phyloP scores from a whole-genome alignment of 1,140 invertebrate genomes.

The Drosophila miranda region DNA sequence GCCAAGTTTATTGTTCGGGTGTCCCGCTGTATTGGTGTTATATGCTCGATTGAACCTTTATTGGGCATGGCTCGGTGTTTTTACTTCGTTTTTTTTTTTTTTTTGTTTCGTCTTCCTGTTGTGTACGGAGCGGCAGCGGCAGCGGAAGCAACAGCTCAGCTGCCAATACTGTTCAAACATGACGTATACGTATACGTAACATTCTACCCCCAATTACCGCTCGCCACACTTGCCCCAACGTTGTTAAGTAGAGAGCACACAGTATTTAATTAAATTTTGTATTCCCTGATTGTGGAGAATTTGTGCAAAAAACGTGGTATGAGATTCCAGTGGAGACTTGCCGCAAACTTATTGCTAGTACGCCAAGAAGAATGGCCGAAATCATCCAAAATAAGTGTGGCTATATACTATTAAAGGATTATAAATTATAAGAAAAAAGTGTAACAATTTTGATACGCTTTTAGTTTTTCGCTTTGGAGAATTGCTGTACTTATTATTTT shows the following conservation, averaged over 20 bases:
- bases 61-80: constrained; percentile 39
- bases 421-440: too few relatives aligned
- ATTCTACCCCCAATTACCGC: constrained; percentile 3
- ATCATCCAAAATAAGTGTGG: too few relatives aligned
- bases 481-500: too few relatives aligned
- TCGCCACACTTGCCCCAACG: background rate
- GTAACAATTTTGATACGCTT: too few relatives aligned
- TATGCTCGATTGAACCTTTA: constrained; percentile 43
- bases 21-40: constrained; percentile 28
- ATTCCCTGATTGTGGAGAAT: too few relatives aligned
- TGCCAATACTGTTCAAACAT: constrained; percentile 60
- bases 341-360: too few relatives aligned
- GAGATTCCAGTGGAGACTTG: too few relatives aligned
- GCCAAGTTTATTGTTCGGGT: constrained; percentile 67
- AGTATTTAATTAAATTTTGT: constrained; percentile 54
- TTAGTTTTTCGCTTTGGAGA: too few relatives aligned
- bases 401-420: too few relatives aligned
- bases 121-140: constrained; percentile 65
- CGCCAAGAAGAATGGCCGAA: too few relatives aligned
- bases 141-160: constrained; percentile 76
- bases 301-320: too few relatives aligned
- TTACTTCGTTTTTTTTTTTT: constrained; percentile 54
- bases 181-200: constrained; percentile 62
- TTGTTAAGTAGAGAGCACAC: constrained; percentile 19
- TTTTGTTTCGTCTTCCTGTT: constrained; percentile 27